phyloP scores from a whole-genome alignment of 2,113 vertebrate genomes.

The Physeter macrocephalus region DNA sequence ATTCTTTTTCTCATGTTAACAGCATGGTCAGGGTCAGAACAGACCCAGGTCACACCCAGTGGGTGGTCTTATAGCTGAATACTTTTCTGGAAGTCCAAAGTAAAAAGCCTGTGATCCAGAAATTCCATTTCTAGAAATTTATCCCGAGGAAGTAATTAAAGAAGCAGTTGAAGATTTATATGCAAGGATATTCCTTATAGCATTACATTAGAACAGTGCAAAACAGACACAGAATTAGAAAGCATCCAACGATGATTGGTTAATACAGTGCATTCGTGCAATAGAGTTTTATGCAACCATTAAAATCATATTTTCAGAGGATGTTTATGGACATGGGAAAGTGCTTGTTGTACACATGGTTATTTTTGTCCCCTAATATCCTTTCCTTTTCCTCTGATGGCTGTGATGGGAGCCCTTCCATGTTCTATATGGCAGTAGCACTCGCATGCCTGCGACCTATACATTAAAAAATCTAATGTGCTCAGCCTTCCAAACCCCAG shows the following conservation, averaged over 20 bases:
- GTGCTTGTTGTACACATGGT: background rate
- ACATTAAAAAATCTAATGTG: background rate
- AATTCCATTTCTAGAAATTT: background rate
- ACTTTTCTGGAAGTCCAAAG: background rate
- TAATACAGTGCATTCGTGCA: background rate
- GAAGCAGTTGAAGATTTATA: background rate
- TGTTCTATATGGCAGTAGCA: background rate
- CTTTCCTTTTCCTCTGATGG: background rate
- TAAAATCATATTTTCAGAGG: background rate
- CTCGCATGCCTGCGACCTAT: background rate
- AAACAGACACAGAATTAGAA: background rate
- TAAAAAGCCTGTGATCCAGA: background rate
- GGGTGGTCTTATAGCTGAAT: background rate
- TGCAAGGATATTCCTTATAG: background rate
- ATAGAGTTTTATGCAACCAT: background rate
- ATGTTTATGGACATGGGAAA: background rate
- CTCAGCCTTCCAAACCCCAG: background rate
- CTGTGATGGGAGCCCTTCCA: background rate
- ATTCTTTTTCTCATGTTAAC: background rate
- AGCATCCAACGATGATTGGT: background rate
- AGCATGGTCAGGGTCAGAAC: background rate
- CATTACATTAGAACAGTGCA: background rate
- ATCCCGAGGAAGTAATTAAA: background rate
- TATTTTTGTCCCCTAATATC: background rate
- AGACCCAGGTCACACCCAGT: background rate